Conservation (phyloP, 2,797 vertebrate species). For the Chlorospingus flavigularis region DNA sequence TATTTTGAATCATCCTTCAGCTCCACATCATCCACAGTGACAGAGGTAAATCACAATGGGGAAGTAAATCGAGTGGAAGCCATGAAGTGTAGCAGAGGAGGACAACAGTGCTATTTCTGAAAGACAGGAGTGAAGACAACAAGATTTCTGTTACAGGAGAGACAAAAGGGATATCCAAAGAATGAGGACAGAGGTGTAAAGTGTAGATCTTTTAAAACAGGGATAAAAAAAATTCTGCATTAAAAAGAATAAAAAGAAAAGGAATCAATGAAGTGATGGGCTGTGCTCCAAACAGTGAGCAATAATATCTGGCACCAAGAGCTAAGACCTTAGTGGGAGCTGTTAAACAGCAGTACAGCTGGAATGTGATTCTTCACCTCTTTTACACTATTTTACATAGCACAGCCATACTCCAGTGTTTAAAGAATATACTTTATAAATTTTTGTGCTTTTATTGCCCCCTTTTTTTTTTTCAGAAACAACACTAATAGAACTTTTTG, state of each 20-base stretch:
- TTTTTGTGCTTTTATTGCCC: neutral
- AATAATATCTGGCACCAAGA: neutral
- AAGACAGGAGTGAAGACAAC: neutral
- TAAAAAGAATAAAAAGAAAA: neutral
- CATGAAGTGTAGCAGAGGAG: neutral
- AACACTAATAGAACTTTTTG: neutral
- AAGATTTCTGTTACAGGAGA: neutral
- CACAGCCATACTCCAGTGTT: neutral
- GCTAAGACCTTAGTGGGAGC: neutral
- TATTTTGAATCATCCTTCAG: neutral
- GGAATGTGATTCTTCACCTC: neutral
- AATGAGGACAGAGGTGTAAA: neutral
- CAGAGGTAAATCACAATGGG: neutral
- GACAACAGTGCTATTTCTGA: neutral
- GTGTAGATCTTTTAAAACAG: neutral
- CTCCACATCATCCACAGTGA: neutral
- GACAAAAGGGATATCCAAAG: neutral
- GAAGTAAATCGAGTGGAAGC: neutral
- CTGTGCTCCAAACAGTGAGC: neutral
- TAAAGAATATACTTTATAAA: neutral
- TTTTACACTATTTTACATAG: neutral
- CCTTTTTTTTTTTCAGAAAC: neutral
- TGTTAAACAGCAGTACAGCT: neutral
- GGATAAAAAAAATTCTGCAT: neutral
- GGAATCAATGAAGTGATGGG: neutral